A percentile compares a stretch with the other conserved stretches of the same genome.
These are phyloP conservation scores for Acestrorhynchus altus DNA, from an alignment of 2,797 vertebrate genomes.

Conservation along the genomic window DNA sequence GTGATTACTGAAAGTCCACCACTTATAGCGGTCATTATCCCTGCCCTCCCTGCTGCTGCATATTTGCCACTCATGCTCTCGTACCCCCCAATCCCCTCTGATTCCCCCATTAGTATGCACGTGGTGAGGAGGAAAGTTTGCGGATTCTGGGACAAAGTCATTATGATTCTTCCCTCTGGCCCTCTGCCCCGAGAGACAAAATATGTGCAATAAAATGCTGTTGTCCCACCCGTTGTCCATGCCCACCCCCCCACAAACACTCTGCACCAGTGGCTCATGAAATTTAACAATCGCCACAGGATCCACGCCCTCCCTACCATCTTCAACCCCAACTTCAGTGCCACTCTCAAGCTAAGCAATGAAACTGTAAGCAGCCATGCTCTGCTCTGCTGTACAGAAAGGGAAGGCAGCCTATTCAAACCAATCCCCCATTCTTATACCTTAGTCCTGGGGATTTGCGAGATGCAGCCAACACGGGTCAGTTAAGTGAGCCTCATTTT, in stretches of 20 bases:
- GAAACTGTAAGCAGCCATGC: slow-evolving; percentile 6
- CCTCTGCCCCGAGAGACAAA: slow-evolving; percentile 37
- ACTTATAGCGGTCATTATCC: slow-evolving; percentile 40
- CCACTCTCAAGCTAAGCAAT: slow-evolving; percentile 14
- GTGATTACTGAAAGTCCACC: slow-evolving; percentile 43
- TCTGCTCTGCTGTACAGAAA: slow-evolving; percentile 35
- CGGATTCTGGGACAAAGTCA: slow-evolving; percentile 54
- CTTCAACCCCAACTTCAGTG: slow-evolving; percentile 40
- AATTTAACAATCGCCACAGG: slow-evolving; percentile 78
- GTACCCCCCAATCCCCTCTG: slow-evolving; percentile 8
- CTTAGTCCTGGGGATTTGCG: too few relatives aligned
- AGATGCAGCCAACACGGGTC: too few relatives aligned
- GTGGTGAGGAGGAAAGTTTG: slow-evolving; percentile 30
- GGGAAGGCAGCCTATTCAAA: too few relatives aligned
- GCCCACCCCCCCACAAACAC: slow-evolving; percentile 19
- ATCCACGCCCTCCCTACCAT: slow-evolving; percentile 32
- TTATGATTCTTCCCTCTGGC: slow-evolving; percentile 41
- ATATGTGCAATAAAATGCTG: slow-evolving; percentile 36
- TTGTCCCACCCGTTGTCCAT: background rate
- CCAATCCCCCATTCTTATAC: too few relatives aligned
- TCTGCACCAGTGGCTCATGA: slow-evolving; percentile 76
- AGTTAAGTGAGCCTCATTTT: too few relatives aligned
- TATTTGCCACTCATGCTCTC: background rate
- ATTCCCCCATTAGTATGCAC: slow-evolving; percentile 50
- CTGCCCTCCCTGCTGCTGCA: slow-evolving; percentile 20